These are phyloP conservation scores for Nothura maculosa DNA, from an alignment of 2,797 vertebrate genomes.

Conservation along the genomic window DNA sequence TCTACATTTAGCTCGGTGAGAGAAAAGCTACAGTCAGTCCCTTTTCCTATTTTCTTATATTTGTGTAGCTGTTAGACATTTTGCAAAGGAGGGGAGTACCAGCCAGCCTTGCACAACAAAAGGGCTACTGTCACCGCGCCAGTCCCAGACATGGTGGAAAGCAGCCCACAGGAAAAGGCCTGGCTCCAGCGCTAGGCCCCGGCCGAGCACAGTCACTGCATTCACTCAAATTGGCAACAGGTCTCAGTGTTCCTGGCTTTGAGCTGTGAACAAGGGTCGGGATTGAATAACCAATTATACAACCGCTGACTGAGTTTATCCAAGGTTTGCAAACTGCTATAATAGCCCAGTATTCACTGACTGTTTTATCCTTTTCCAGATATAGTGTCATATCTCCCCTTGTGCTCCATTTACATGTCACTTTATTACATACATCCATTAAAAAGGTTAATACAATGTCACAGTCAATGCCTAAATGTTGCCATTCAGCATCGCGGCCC, in stretches of 20 bases:
- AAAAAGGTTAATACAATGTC: slow-evolving; percentile 86
- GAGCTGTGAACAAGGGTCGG: slow-evolving; percentile 91
- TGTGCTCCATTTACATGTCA: slow-evolving; percentile 83
- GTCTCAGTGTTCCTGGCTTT: slow-evolving; percentile 87
- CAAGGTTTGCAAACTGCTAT: slow-evolving; percentile 91
- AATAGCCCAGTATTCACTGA: slow-evolving; percentile 89
- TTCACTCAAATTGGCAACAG: slow-evolving; percentile 96
- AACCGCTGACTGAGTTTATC: slow-evolving; percentile 94
- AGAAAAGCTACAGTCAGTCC: slow-evolving; percentile 84
- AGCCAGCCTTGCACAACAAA: slow-evolving; percentile 94
- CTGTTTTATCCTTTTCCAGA: slow-evolving; percentile 87
- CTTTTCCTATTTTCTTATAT: slow-evolving; percentile 96
- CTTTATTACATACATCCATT: slow-evolving; percentile 86
- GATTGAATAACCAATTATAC: slow-evolving; percentile 98
- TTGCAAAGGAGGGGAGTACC: slow-evolving; percentile 85
- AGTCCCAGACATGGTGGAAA: slow-evolving; percentile 95
- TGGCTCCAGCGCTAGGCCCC: slow-evolving; percentile 89
- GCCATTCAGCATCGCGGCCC: slow-evolving; percentile 73
- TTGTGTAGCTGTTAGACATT: slow-evolving; percentile 94
- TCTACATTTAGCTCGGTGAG: slow-evolving; percentile 68
- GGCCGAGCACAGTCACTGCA: slow-evolving; percentile 94
- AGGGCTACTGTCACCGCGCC: slow-evolving; percentile 94
- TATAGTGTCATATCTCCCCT: slow-evolving; percentile 85
- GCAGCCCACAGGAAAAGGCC: slow-evolving; percentile 97
- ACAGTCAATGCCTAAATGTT: slow-evolving; percentile 80